phyloP scores from a whole-genome alignment of 2,113 vertebrate genomes.

The Alligator mississippiensis region DNA sequence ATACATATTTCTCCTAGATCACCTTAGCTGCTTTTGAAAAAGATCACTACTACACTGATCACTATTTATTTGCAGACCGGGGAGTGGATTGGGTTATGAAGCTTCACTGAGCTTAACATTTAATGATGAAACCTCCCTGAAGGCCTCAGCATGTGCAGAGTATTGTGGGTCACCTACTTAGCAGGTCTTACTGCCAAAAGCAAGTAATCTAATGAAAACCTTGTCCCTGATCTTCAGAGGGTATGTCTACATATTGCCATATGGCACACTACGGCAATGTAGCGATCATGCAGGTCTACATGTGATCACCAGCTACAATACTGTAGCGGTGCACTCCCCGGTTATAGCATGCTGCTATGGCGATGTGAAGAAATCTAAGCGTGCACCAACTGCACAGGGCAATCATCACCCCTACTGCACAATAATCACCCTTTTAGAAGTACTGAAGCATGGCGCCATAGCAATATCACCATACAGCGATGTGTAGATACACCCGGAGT shows the following conservation, averaged over 20 bases:
- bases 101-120: neutral
- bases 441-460: too few relatives aligned
- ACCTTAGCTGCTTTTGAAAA: neutral
- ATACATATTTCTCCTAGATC: neutral
- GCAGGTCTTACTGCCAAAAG: neutral
- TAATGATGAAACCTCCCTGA: neutral
- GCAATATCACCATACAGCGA: too few relatives aligned
- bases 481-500: too few relatives aligned
- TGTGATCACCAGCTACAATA: too few relatives aligned
- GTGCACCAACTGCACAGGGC: too few relatives aligned
- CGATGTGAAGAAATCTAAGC: too few relatives aligned
- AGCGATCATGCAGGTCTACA: too few relatives aligned
- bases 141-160: neutral
- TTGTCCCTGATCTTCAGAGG: neutral
- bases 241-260: rapidly evolving
- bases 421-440: too few relatives aligned
- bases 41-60: neutral
- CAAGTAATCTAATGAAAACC: rapidly evolving
- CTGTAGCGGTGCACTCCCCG: too few relatives aligned
- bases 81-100: rapidly evolving
- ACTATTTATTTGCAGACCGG: neutral
- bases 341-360: too few relatives aligned
- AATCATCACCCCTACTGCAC: too few relatives aligned
- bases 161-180: neutral
- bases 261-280: neutral